Evolutionary conservation across 2,797 vertebrate genomes (phyloP).

Genomic region (Cephalopachus bancanus): DNA sequence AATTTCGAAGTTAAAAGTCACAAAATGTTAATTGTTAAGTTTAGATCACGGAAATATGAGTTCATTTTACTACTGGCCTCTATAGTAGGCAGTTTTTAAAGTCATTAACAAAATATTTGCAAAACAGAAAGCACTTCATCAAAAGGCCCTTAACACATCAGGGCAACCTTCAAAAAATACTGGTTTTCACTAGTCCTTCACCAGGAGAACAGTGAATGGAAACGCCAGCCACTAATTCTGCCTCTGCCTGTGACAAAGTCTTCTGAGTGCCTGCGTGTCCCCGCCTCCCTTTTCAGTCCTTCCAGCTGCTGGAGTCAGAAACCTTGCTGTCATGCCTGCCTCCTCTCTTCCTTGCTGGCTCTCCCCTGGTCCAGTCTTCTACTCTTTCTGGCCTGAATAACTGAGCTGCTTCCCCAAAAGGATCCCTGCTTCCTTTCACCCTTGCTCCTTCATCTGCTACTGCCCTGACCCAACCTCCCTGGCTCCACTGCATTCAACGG

Average conservation of each 20-base stretch:
- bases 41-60: neutral
- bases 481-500: neutral
- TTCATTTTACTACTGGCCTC: neutral
- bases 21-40: slow-evolving; percentile 1
- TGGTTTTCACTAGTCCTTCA: neutral
- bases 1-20: neutral
- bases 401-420: neutral
- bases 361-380: neutral
- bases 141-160: neutral
- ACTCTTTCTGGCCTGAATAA: neutral
- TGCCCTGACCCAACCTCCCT: neutral
- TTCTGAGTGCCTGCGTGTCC: neutral
- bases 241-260: neutral
- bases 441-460: neutral
- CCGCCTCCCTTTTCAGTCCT: neutral
- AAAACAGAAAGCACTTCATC: slow-evolving; percentile 38
- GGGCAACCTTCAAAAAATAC: neutral
- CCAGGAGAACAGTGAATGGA: neutral
- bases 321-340: no score
- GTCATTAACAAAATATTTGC: neutral
- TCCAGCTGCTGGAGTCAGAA: neutral
- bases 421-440: neutral
- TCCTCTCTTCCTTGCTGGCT: neutral
- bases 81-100: neutral
- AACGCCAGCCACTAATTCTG: neutral